These are phyloP conservation scores for Reinhardtius hippoglossoides DNA, from an alignment of 2,113 vertebrate species.

Conservation along the genomic window DNA sequence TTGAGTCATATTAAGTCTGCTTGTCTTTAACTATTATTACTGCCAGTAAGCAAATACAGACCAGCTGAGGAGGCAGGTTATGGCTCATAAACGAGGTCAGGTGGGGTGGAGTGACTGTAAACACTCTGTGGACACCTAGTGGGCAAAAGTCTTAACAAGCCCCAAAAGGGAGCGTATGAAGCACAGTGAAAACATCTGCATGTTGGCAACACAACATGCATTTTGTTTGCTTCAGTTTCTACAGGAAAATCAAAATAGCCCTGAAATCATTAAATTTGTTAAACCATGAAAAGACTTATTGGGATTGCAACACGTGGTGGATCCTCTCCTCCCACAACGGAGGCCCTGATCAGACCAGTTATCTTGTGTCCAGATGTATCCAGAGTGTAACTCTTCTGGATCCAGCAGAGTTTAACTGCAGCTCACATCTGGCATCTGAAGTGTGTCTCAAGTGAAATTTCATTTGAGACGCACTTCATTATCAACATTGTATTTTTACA, in stretches of 20 bases:
- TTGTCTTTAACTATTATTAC: neutral
- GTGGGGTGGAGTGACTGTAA: neutral
- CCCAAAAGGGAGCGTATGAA: neutral
- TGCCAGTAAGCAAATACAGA: slow-evolving; percentile 13
- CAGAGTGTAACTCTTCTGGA: neutral
- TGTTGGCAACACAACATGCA: neutral
- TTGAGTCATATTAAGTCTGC: neutral
- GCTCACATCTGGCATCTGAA: slow-evolving; percentile 30
- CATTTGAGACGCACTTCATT: neutral
- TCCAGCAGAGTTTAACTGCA: slow-evolving; percentile 5
- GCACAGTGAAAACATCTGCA: neutral
- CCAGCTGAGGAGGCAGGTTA: slow-evolving; percentile 7
- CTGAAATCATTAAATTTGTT: too few relatives aligned
- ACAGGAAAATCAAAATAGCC: neutral
- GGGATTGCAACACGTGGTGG: neutral
- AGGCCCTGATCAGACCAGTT: neutral
- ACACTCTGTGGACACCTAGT: slow-evolving; percentile 21
- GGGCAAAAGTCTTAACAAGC: neutral
- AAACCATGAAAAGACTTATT: neutral
- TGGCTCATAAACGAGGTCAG: neutral
- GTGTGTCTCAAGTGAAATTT: slow-evolving; percentile 34
- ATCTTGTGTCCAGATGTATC: slow-evolving; percentile 28
- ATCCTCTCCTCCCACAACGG: neutral
- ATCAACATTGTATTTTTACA: neutral
- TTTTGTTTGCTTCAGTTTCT: neutral